Percentiles rank a stretch among this genome's conserved stretches.
Conservation (phyloP, 2,797 vertebrate genomes). For the Babyrousa celebensis region DNA sequence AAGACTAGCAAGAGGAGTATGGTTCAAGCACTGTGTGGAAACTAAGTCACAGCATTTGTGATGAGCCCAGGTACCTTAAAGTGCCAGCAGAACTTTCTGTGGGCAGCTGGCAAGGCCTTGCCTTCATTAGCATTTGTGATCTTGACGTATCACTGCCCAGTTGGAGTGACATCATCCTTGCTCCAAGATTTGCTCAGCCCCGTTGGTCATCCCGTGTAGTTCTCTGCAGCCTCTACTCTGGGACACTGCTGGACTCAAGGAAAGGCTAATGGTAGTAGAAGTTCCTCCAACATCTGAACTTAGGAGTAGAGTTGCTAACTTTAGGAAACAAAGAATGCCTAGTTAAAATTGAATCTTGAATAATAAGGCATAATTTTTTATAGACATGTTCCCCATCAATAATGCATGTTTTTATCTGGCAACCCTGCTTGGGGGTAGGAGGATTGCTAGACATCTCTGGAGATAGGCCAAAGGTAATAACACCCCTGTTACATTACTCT, state of each 20-base stretch:
- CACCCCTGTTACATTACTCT: not conserved
- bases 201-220: not conserved
- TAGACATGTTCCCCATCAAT: not conserved
- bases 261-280: not conserved
- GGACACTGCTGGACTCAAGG: not conserved
- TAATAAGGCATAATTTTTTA: not conserved
- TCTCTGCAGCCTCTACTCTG: not conserved
- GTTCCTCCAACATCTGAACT: not conserved
- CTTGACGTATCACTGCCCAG: not conserved
- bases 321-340: not conserved
- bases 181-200: not conserved
- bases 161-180: not conserved
- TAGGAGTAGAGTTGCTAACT: not conserved
- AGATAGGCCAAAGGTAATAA: not conserved
- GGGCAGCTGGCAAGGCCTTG: not conserved
- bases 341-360: conserved; percentile 44
- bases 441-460: not conserved
- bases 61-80: not conserved
- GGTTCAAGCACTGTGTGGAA: not conserved
- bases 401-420: conserved; percentile 26
- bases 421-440: not conserved
- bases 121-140: not conserved
- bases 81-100: not conserved
- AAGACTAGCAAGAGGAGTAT: not conserved
- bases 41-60: not conserved